Percentiles rank a stretch among this genome's conserved stretches.
phyloP scores from a whole-genome alignment of 2,888 invertebrate species.

The Ectemnius continuus region DNA sequence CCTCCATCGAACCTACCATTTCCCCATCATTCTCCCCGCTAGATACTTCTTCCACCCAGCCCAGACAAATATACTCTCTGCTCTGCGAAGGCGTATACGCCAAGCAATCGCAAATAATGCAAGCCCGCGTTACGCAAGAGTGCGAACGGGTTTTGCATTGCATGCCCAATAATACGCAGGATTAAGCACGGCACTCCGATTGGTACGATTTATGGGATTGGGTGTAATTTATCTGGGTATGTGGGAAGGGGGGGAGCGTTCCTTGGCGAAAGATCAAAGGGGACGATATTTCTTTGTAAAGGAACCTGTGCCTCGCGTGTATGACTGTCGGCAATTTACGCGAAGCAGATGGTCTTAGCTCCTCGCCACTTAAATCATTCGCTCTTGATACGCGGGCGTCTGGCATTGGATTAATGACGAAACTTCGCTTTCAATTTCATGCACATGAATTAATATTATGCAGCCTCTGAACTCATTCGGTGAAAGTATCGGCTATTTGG shows the following conservation, averaged over 20 bases:
- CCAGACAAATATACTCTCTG: neutral
- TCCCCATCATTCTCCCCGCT: neutral
- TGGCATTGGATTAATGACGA: too few relatives aligned
- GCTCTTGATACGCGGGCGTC: too few relatives aligned
- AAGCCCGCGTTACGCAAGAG: conserved; percentile 1
- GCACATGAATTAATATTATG: too few relatives aligned
- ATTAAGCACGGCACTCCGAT: neutral
- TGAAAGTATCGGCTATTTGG: neutral
- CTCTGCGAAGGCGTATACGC: neutral
- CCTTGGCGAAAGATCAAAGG: conserved; percentile 34
- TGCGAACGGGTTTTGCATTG: neutral
- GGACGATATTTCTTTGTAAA: conserved; percentile 10
- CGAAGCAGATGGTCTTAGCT: conserved; percentile 23
- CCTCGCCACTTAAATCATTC: neutral
- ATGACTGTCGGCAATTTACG: conserved; percentile 32
- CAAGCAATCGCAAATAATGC: neutral
- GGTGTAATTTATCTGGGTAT: conserved; percentile 11
- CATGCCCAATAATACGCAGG: neutral
- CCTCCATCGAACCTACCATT: neutral
- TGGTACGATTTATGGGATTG: neutral
- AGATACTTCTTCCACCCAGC: neutral
- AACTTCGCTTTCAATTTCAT: too few relatives aligned
- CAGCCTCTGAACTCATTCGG: too few relatives aligned
- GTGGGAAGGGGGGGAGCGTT: neutral
- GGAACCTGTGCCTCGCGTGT: neutral